Conservation (phyloP, 2,797 vertebrate genomes). For the Sternotherus odoratus region DNA sequence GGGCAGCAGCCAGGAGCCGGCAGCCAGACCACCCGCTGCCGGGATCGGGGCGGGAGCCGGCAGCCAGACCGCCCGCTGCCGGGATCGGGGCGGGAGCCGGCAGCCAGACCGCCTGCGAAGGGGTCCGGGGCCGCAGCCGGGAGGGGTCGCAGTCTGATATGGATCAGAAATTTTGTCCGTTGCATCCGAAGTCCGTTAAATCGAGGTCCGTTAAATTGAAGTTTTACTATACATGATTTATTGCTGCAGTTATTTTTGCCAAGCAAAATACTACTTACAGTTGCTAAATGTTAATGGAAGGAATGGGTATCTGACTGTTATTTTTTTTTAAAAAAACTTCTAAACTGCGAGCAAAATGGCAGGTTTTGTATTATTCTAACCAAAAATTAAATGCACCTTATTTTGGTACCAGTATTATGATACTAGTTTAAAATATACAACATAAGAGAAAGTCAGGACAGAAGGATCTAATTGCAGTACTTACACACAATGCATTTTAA, state of each 20-base stretch:
- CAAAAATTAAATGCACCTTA: not conserved
- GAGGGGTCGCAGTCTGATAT: too few species aligned
- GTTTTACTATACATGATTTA: not conserved
- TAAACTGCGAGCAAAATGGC: not conserved
- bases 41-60: too few species aligned
- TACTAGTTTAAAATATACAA: not conserved
- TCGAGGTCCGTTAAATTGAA: too few species aligned
- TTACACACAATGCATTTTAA: not conserved
- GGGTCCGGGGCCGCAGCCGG: too few species aligned
- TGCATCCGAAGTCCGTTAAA: too few species aligned
- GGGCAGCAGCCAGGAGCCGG: too few species aligned
- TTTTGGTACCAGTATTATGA: too few species aligned
- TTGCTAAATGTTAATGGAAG: not conserved
- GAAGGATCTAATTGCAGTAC: rapidly evolving
- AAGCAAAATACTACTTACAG: not conserved
- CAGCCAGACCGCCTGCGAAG: too few species aligned
- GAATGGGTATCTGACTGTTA: not conserved
- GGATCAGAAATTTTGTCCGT: too few species aligned
- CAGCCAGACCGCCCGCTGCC: too few species aligned
- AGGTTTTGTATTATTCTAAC: not conserved
- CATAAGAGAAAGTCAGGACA: not conserved
- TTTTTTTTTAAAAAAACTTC: not conserved
- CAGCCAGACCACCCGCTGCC: too few species aligned
- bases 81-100: too few species aligned
- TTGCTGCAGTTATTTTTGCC: not conserved